Conservation (phyloP, 2,888 invertebrate species). For the Conchocele bisecta region DNA sequence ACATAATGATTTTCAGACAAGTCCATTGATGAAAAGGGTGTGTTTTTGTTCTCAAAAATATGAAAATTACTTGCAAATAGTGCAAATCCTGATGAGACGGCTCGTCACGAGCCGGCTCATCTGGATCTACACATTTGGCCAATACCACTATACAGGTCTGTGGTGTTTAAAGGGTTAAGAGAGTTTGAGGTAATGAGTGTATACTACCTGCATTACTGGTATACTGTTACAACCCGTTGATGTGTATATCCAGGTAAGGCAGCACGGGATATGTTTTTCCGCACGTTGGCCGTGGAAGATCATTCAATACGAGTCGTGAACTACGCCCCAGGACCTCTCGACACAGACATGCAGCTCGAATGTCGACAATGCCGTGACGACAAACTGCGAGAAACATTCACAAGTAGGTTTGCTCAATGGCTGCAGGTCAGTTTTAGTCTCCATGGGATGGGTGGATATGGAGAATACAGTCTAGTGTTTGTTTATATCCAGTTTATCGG, state of each 20-base stretch:
- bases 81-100: background rate
- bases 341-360: constrained; percentile 90
- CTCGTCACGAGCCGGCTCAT: background rate
- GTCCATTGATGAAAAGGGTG: too few species aligned
- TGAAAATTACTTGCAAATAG: too few species aligned
- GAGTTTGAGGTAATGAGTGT: background rate
- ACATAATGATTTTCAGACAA: too few species aligned
- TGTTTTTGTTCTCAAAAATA: too few species aligned
- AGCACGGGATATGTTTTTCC: constrained; percentile 94
- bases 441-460: background rate
- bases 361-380: constrained; percentile 82
- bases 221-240: too few species aligned
- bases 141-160: background rate
- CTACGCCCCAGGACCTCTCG: constrained; percentile 96
- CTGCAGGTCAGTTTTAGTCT: too few species aligned
- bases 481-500: background rate
- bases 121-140: background rate
- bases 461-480: background rate
- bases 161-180: background rate
- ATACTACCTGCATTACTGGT: too few species aligned
- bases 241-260: constrained; percentile 87
- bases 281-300: constrained; percentile 90
- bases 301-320: constrained; percentile 88
- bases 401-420: too few species aligned
- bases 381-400: constrained; percentile 64